Percentiles rank a stretch among this genome's conserved stretches.
These are phyloP conservation scores for Willisornis vidua DNA, from an alignment of 2,113 vertebrate genomes.

Conservation along the genomic window DNA sequence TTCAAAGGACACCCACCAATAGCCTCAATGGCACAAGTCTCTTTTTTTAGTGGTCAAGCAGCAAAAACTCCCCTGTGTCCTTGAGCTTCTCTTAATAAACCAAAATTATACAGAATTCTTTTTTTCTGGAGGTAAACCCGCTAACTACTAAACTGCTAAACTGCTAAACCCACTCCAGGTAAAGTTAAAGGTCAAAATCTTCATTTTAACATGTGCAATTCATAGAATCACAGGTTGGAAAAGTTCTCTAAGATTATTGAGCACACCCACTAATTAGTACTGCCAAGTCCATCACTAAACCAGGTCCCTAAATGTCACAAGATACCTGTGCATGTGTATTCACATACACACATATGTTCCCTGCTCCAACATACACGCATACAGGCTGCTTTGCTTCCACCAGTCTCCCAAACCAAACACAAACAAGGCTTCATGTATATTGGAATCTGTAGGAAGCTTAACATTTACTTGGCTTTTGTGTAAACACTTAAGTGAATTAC, in stretches of 20 bases:
- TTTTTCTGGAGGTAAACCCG: not conserved
- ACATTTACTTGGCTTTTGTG: conserved; percentile 62
- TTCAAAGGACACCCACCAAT: not conserved
- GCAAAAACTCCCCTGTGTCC: not conserved
- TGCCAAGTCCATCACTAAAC: not conserved
- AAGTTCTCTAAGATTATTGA: not conserved
- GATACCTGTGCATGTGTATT: not conserved
- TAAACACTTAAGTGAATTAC: conserved; percentile 60
- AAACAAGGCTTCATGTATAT: not conserved
- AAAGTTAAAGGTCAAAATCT: not conserved
- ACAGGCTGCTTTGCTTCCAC: not conserved
- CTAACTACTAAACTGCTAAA: not conserved
- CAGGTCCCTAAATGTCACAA: not conserved
- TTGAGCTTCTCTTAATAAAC: not conserved
- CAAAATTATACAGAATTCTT: not conserved
- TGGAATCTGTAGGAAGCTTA: conserved; percentile 54
- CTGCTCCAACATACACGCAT: not conserved
- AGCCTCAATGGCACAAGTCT: not conserved
- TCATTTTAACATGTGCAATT: not conserved
- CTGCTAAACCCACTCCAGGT: not conserved
- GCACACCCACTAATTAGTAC: not conserved
- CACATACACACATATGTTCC: not conserved
- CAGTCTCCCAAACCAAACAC: not conserved
- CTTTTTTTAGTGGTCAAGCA: not conserved
- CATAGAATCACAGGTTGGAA: not conserved